phyloP scores from a whole-genome alignment of 1,140 invertebrate genomes.

The Zaprionus inermis region DNA sequence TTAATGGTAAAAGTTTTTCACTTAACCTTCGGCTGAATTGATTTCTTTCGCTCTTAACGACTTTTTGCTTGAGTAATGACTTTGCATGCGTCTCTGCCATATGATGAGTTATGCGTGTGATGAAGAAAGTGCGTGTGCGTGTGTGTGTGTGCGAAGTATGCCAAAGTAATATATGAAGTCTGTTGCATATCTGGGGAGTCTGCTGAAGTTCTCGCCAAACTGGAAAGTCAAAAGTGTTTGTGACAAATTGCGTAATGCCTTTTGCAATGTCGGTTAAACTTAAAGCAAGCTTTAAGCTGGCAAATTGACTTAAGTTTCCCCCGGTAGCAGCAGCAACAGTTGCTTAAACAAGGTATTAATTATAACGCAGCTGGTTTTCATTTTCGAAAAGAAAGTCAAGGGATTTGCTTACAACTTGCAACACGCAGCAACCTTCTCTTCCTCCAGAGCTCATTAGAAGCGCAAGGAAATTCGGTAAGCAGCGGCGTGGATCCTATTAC shows the following conservation, averaged over 20 bases:
- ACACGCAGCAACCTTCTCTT: background rate
- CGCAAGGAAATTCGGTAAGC: slow-evolving; percentile 2
- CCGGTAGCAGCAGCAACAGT: background rate
- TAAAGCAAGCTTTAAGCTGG: slow-evolving; percentile 13
- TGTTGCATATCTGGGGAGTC: slow-evolving; percentile 53
- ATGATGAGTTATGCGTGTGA: slow-evolving; percentile 55
- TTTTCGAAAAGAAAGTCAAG: background rate
- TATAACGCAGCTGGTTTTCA: slow-evolving; percentile 27
- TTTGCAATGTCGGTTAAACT: slow-evolving; percentile 20
- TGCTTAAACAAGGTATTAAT: slow-evolving; percentile 40
- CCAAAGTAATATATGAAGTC: slow-evolving; percentile 48
- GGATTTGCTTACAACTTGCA: background rate
- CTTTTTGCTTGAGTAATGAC: slow-evolving; percentile 76
- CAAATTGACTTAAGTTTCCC: background rate
- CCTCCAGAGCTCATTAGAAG: slow-evolving; percentile 20
- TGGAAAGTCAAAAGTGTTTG: slow-evolving; percentile 69
- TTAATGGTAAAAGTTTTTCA: slow-evolving; percentile 76
- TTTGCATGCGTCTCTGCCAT: slow-evolving; percentile 69
- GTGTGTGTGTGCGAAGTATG: slow-evolving; percentile 9
- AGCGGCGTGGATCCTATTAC: slow-evolving; percentile 6
- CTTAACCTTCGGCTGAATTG: slow-evolving; percentile 77
- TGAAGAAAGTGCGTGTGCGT: background rate
- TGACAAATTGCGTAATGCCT: slow-evolving; percentile 74
- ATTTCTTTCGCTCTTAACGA: slow-evolving; percentile 70
- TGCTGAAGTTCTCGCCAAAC: slow-evolving; percentile 54